Evolutionary conservation across 1,140 invertebrate genomes (phyloP), one percentile per base, ranked within the genome.

Genomic region (Rhynchophorus ferrugineus): DNA sequence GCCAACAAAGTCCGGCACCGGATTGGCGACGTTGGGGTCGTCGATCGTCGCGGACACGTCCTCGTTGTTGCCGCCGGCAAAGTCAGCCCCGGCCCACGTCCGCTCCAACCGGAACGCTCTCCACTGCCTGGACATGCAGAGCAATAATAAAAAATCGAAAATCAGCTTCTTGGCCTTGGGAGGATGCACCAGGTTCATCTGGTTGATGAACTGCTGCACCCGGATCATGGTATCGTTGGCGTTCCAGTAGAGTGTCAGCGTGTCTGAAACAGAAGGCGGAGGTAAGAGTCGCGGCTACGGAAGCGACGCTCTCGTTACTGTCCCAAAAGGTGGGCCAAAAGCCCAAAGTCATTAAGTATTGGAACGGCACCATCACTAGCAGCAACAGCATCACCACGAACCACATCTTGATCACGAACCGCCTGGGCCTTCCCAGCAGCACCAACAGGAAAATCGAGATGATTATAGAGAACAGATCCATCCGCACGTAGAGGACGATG

Each of bases 1-100:
- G 1, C 44, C 44, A 1, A 55, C 18, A 49, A 44, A 55, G 38
- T 55, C 53, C 6, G 53, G 53, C 3, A 55, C 53, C 7, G 53
- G 53, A 49, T 55, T 55, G 7, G 33, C 22, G 3, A 38, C 34
- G 1, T 37, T 17, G 3, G 18, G 5, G 20, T 44, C 33, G 19
- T 55, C 53, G 14, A 55, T 38, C 3, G 44, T 44, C 9, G 36
- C 3, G 2, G 17, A 35, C 6, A 55, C 53, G 21, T 44, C 22
- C 9, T 49, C 46, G 16, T 55, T 55, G 11, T 9, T 18, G 7
- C 46, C 53, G 14, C 44, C 33, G 3, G 18, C 8, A 21, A 16
- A 44, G 20, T 44, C 16, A 13, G 2, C 1, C 2, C 18, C 19
- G 29, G 16, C 29, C 16, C 17, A 17, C 17, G 18, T 44, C 9